Base-by-base conservation (phyloP, 2,113 vertebrate species). In the Etheostoma cragini region DNA sequence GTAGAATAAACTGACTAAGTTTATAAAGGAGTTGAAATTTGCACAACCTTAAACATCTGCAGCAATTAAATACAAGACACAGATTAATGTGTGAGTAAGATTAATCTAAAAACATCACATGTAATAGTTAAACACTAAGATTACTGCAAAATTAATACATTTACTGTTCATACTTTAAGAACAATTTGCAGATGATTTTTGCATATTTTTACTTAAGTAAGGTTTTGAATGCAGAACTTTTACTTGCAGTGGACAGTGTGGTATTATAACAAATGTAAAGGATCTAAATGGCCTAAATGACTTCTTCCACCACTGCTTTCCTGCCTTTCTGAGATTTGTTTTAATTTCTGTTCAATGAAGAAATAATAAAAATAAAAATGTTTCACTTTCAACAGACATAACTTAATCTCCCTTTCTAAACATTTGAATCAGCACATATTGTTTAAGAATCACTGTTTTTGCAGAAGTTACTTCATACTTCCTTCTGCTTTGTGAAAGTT, bases 381-480 rank as follows among this genome's bases (percentile, higher is more conserved):
- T 16, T 53, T 6, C 8, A 62, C 10, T 65, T n/a, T 49, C 10
- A 17, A 33, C 38, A 26, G 3, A 60, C n/a, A 60, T 8, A n/a
- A 19, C 24, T 49, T 46, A 33, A 24, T n/a, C 7, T 10, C 8
- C 17, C 38, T 1, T 47, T 0, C 8, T 21, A 45, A 71, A 54
- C 2, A 0, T 3, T 38, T 58, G 1, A 69, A 1, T 76, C 33
- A 62, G 3, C 22, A 45, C 8, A 8, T 11, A n/a, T 70, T 16
- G 4, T 22, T 47, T 3, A 30, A 52, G 38, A 42, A 42, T 42
- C 38, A 11, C 10, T 42, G 38, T 42, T 42, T 42, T 11, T 14
- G 26, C 1, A 22, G 1, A 76, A 8, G 19, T 86, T 73, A 24
- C 75, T 12, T 30, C 72, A 75, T 33, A 77, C 78, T 60, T 84